Evolutionary conservation across 1,140 invertebrate species (phyloP).

Genomic region (Chionoecetes opilio): DNA sequence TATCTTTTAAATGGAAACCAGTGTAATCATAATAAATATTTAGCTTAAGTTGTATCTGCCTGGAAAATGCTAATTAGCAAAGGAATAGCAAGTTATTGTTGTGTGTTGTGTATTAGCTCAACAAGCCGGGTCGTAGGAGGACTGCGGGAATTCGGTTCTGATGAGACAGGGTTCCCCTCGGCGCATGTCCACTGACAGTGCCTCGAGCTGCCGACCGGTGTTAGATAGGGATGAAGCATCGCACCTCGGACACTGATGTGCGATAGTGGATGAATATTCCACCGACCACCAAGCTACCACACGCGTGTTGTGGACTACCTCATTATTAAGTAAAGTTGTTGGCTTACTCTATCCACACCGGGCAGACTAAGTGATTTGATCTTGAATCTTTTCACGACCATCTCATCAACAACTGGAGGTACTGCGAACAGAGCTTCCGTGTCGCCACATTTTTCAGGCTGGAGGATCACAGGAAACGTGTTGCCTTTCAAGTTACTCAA

Average conservation of each 20-base stretch:
- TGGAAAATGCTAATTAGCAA: constrained; percentile 58
- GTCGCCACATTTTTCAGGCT: too few relatives aligned
- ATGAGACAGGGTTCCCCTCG: background rate
- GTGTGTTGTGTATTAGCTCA: background rate
- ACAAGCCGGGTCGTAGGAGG: background rate
- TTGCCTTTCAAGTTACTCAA: too few relatives aligned
- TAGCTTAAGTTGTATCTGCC: constrained; percentile 68
- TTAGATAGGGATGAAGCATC: background rate
- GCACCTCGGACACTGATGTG: background rate
- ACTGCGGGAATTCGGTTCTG: background rate
- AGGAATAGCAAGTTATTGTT: constrained; percentile 56
- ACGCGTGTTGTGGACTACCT: background rate
- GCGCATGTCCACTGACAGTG: background rate
- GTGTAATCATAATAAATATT: constrained; percentile 75
- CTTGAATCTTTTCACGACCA: too few relatives aligned
- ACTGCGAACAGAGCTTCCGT: too few relatives aligned
- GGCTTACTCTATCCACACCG: background rate
- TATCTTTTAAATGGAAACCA: constrained; percentile 73
- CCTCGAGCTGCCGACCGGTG: background rate
- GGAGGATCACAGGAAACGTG: too few relatives aligned
- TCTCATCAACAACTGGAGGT: too few relatives aligned
- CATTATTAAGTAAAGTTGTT: background rate
- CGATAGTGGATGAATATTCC: background rate
- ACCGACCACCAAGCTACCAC: background rate
- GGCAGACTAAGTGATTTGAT: background rate